phyloP scores from a whole-genome alignment of 2,888 invertebrate genomes.

The Lithophane socia region DNA sequence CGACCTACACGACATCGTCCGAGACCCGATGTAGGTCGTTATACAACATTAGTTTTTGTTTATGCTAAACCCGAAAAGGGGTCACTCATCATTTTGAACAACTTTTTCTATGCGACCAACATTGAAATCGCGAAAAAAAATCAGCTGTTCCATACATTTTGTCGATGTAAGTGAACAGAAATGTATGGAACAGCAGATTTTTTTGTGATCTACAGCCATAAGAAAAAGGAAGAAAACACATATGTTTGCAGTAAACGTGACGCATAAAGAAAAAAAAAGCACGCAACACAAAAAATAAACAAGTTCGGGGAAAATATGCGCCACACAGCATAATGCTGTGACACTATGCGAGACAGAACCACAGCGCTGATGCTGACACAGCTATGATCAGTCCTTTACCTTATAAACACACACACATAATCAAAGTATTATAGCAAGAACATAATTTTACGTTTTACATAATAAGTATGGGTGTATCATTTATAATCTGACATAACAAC shows the following conservation, averaged over 20 bases:
- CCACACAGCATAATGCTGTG: background rate
- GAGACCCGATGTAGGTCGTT: background rate
- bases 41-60: too few relatives aligned
- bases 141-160: too few relatives aligned
- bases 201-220: too few relatives aligned
- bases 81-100: too few relatives aligned
- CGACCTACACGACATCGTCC: background rate
- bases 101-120: too few relatives aligned
- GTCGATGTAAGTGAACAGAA: too few relatives aligned
- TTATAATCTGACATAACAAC: slow-evolving; percentile 8
- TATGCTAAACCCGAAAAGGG: too few relatives aligned
- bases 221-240: background rate
- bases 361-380: background rate
- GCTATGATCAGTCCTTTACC: too few relatives aligned
- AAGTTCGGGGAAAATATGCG: background rate
- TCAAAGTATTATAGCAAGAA: background rate
- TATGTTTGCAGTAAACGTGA: background rate
- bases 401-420: background rate
- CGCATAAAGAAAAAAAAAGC: background rate
- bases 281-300: background rate
- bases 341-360: background rate
- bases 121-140: too few relatives aligned
- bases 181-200: too few relatives aligned
- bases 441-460: background rate
- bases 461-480: background rate